A percentile compares a stretch with the other conserved stretches of the same genome.
phyloP scores from a whole-genome alignment of 2,113 vertebrate species.

The Triplophysa dalaica region DNA sequence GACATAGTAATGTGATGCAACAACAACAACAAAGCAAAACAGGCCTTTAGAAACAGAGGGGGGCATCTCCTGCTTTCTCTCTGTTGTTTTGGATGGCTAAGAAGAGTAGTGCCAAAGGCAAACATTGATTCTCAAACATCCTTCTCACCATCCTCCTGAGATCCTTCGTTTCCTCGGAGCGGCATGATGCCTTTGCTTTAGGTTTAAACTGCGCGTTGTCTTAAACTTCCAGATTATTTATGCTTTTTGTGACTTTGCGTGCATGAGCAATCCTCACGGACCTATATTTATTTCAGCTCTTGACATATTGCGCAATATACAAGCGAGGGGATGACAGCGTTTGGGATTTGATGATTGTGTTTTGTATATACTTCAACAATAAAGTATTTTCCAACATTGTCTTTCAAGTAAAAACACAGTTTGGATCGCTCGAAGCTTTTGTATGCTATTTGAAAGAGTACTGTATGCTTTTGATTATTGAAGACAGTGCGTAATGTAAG shows the following conservation, averaged over 20 bases:
- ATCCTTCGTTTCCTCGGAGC: background rate
- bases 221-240: conserved; percentile 4
- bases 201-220: conserved; percentile 14
- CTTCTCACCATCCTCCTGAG: background rate
- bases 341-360: conserved; percentile 1
- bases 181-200: conserved; percentile 15
- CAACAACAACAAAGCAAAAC: conserved; percentile 42
- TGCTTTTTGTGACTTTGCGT: background rate
- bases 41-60: conserved; percentile 22
- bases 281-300: conserved; percentile 4
- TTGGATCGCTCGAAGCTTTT: background rate
- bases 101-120: conserved; percentile 1
- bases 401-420: background rate
- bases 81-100: conserved; percentile 30
- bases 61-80: background rate
- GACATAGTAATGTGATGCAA: conserved; percentile 48
- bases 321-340: background rate
- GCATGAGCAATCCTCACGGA: conserved; percentile 1
- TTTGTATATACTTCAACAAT: background rate
- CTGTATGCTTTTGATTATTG: conserved; percentile 45
- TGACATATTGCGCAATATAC: conserved; percentile 10
- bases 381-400: background rate
- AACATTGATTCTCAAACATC: conserved; percentile 25
- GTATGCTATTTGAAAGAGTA: background rate
- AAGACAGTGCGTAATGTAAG: conserved; percentile 46